Conservation (phyloP, 2,888 invertebrate species). For the Macaria notata region DNA sequence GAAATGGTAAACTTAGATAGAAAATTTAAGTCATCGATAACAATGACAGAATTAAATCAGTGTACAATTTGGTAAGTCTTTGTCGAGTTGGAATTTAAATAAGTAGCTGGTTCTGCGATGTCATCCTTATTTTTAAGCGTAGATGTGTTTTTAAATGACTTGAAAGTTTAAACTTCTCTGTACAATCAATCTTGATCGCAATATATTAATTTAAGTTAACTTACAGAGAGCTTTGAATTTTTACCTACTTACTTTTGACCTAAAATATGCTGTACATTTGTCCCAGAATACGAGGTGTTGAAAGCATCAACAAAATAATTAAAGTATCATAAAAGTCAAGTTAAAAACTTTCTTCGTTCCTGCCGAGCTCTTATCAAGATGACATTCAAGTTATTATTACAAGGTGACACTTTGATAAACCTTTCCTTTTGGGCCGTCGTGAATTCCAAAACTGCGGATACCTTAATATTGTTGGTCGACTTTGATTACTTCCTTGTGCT, state of each 20-base stretch:
- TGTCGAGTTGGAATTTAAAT: no score
- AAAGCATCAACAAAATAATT: constrained; percentile 39
- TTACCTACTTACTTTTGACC: no score
- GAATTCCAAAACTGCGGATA: constrained; percentile 33
- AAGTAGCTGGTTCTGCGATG: no score
- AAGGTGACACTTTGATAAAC: constrained; percentile 51
- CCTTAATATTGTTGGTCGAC: constrained; percentile 24
- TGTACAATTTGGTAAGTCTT: constrained; percentile 14
- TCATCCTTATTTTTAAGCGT: no score
- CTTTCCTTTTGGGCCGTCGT: constrained; percentile 28
- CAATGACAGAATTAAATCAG: constrained; percentile 32
- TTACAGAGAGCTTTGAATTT: no score
- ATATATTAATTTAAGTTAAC: no score
- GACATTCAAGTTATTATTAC: constrained; percentile 57
- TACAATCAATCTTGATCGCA: no score
- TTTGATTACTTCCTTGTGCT: constrained; percentile 21
- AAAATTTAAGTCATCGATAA: constrained; percentile 45
- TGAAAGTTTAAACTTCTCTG: no score
- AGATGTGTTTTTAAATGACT: no score
- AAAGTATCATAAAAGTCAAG: constrained; percentile 46
- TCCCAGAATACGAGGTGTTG: not conserved
- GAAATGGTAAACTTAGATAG: constrained; percentile 43
- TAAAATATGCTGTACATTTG: no score
- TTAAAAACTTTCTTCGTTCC: constrained; percentile 57
- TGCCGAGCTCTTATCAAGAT: constrained; percentile 48